These are phyloP conservation scores for Ennomos fuscantarius DNA, from an alignment of 2,888 invertebrate species.

Conservation along the genomic window DNA sequence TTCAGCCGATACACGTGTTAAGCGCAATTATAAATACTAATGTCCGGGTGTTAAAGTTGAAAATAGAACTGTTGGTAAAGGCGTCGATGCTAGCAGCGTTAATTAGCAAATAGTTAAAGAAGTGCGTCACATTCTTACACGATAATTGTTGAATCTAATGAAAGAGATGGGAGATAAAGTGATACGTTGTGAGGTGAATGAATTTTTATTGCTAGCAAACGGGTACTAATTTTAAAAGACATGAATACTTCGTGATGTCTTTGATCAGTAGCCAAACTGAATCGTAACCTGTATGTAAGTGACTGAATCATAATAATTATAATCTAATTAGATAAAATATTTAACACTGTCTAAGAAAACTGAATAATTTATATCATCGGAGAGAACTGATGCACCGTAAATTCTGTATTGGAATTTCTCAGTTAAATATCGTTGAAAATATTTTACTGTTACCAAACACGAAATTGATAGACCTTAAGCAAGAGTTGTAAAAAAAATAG, in stretches of 20 bases:
- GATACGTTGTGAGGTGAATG: constrained; percentile 63
- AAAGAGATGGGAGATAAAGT: constrained; percentile 54
- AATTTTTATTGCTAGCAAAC: constrained; percentile 58
- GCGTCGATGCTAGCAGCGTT: constrained; percentile 52
- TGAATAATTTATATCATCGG: too few species aligned
- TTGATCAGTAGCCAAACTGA: constrained; percentile 13
- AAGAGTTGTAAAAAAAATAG: too few species aligned
- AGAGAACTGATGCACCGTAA: too few species aligned
- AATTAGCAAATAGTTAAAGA: constrained; percentile 72
- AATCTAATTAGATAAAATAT: too few species aligned
- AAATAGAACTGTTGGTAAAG: constrained; percentile 47
- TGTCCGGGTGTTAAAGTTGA: constrained; percentile 52
- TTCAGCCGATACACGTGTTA: constrained; percentile 54
- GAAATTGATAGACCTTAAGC: too few species aligned
- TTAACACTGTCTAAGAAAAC: too few species aligned
- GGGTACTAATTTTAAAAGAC: constrained; percentile 44
- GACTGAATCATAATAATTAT: constrained; percentile 1
- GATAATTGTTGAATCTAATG: constrained; percentile 46
- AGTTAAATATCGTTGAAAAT: too few species aligned
- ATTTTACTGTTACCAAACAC: too few species aligned
- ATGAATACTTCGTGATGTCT: constrained; percentile 20
- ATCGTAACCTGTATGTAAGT: neutral
- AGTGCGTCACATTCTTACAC: constrained; percentile 65
- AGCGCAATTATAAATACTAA: constrained; percentile 54
- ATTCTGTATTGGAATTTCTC: too few species aligned